Evolutionary conservation across 2,113 vertebrate genomes (phyloP).

Genomic region (Mesitornis unicolor): DNA sequence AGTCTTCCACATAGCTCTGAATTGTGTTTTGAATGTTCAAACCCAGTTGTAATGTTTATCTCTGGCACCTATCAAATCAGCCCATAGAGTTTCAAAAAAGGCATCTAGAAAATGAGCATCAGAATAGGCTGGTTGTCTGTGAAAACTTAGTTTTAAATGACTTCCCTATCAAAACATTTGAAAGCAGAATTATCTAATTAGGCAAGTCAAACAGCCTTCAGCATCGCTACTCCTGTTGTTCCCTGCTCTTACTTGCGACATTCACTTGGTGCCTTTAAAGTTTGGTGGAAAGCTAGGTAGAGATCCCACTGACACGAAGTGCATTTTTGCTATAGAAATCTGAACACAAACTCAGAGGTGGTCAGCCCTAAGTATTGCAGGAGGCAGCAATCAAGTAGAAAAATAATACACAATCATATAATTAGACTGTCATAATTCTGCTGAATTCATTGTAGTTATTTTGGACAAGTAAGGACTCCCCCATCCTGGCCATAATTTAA

Average conservation of each 20-base stretch:
- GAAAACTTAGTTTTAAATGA: neutral
- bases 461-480: neutral
- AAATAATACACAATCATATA: neutral
- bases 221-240: neutral
- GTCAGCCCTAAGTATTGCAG: neutral
- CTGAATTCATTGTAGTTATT: neutral
- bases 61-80: neutral
- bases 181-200: neutral
- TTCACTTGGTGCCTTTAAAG: neutral
- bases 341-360: neutral
- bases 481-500: neutral
- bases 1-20: neutral
- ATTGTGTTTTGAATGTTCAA: neutral
- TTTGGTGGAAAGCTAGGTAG: neutral
- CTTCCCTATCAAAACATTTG: neutral
- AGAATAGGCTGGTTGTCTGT: neutral
- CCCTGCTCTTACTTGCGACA: neutral
- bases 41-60: neutral
- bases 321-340: neutral
- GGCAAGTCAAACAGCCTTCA: neutral
- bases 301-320: neutral
- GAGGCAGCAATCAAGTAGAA: neutral
- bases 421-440: neutral
- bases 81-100: neutral
- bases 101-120: neutral